Evolutionary conservation across 2,113 vertebrate genomes (phyloP), one percentile per base, ranked within the genome.

Genomic region (Gulo gulo): DNA sequence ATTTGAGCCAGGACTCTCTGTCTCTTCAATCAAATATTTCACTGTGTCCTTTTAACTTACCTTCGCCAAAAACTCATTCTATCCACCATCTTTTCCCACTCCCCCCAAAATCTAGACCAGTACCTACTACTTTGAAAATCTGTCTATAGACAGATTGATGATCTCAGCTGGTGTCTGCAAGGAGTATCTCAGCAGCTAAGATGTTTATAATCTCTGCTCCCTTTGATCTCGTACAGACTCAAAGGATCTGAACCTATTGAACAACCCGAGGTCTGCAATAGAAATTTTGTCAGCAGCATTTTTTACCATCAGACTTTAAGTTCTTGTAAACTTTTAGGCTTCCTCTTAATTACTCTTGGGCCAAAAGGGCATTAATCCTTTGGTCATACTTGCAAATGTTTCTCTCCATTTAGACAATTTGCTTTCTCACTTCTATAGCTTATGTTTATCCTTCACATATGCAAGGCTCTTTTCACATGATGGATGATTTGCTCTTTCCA

Each of bases 401-500:
- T 78, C 9, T 47, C 93, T 94, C 16, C 13, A 42, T 50, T 59
- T 83, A 79, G 8, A 24, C 23, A 74, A 31, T 74, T 74, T 0
- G 50, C 16, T 92, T 97, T 96, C 52, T 31, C 16, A 93, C 7
- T 73, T 80, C 59, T 87, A 20, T 69, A 80, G 61, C 34, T 59
- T 92, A 83, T 80, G 24, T 67, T 71, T 93, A 9, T 82, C 79
- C 20, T 92, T 82, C 7, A 83, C 2, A 11, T 29, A n/a, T 69
- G 18, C 50, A 96, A 57, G 26, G 6, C 4, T 92, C n/a, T 67
- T 97, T 97, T 95, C 34, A 7, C n/a, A 61, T 12, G 31, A 81
- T 74, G 31, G 52, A 50, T 91, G 10, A 90, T 94, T 97, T 97
- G 23, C 52, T 81, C 36, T 76, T 91, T 90, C 52, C 20, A 52